phyloP scores from a whole-genome alignment of 2,888 invertebrate species.

The Amblyteles armatorius region DNA sequence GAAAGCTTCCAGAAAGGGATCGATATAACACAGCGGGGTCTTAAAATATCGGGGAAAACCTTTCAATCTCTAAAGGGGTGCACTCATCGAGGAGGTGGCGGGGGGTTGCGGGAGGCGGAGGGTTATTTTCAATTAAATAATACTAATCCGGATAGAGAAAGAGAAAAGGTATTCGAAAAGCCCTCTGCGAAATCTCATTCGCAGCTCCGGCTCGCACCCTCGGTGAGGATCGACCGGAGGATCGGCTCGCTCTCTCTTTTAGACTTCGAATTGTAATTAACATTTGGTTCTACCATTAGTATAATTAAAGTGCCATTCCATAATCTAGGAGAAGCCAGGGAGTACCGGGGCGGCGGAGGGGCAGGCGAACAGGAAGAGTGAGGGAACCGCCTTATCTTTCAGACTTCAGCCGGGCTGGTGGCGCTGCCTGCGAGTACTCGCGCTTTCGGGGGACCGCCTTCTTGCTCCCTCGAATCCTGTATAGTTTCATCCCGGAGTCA shows the following conservation, averaged over 20 bases:
- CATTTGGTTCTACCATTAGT: slow-evolving; percentile 91
- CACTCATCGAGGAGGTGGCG: slow-evolving; percentile 58
- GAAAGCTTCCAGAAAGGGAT: slow-evolving; percentile 21
- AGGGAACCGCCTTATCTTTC: slow-evolving; percentile 83
- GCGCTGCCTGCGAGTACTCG: slow-evolving; percentile 65
- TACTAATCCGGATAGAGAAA: slow-evolving; percentile 80
- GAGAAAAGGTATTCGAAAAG: slow-evolving; percentile 73
- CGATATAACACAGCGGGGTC: slow-evolving; percentile 29
- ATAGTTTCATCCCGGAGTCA: slow-evolving; percentile 75
- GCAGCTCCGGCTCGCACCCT: slow-evolving; percentile 68
- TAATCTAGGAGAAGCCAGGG: slow-evolving; percentile 85
- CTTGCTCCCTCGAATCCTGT: slow-evolving; percentile 68
- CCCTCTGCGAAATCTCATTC: slow-evolving; percentile 76
- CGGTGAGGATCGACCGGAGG: slow-evolving; percentile 64
- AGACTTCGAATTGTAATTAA: slow-evolving; percentile 91
- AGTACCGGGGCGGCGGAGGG: slow-evolving; percentile 29
- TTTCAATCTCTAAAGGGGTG: slow-evolving; percentile 65
- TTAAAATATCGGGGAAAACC: slow-evolving; percentile 52
- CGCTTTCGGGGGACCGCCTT: slow-evolving; percentile 47
- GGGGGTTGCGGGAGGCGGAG: slow-evolving; percentile 45
- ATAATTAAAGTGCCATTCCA: slow-evolving; percentile 91
- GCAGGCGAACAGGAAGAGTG: slow-evolving; percentile 59
- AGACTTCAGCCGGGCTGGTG: slow-evolving; percentile 80
- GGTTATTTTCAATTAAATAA: slow-evolving; percentile 84
- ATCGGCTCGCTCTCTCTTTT: slow-evolving; percentile 85